Conservation (phyloP, 2,888 invertebrate genomes). For the Scelioninae gen. 1 region DNA sequence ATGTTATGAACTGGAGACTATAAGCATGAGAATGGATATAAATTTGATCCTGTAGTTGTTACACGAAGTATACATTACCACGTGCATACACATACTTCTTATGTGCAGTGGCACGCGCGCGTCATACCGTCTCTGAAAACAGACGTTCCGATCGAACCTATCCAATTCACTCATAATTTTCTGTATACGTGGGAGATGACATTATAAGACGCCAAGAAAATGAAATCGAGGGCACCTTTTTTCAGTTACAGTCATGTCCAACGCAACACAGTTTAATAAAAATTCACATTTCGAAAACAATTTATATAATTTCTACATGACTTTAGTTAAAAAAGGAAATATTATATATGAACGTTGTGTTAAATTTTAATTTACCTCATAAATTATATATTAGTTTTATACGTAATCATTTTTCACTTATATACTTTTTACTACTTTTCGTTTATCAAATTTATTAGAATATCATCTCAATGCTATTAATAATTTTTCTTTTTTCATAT, state of each 20-base stretch:
- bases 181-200: constrained; percentile 55
- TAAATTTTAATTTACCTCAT: constrained; percentile 1
- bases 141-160: constrained; percentile 16
- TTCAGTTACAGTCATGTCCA: constrained; percentile 12
- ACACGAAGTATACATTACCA: constrained; percentile 17
- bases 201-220: constrained; percentile 56
- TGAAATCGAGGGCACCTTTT: constrained; percentile 64
- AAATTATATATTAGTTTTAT: background rate
- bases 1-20: constrained; percentile 7
- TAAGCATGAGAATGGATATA: constrained; percentile 19
- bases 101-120: constrained; percentile 66
- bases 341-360: background rate
- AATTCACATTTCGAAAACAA: constrained; percentile 10
- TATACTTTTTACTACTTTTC: no score
- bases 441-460: no score
- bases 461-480: no score
- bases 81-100: constrained; percentile 27
- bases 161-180: constrained; percentile 43
- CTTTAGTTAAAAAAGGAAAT: background rate
- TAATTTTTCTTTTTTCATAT: no score
- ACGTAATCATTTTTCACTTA: background rate
- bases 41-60: constrained; percentile 37
- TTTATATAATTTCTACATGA: constrained; percentile 30
- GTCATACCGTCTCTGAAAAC: constrained; percentile 36
- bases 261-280: background rate